These are phyloP conservation scores for Steinernema scapterisci DNA, from an alignment of 2,888 invertebrate genomes.

Conservation along the genomic window DNA sequence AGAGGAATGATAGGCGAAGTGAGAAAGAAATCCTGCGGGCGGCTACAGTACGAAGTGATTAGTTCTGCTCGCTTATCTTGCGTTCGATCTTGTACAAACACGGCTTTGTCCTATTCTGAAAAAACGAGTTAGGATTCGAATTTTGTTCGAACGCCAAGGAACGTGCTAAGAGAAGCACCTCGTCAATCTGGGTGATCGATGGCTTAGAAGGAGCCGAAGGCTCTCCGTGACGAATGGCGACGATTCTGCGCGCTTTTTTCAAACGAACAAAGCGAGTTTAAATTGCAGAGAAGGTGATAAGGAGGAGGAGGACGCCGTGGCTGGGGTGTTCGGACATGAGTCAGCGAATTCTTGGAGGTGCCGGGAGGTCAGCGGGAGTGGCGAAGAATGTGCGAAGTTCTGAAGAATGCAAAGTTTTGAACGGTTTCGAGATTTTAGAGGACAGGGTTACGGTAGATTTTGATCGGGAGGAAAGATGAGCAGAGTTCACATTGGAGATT, in stretches of 20 bases:
- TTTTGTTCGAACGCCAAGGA: conserved; percentile 20
- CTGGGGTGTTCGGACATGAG: neutral
- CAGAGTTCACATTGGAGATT: no score
- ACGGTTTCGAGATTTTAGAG: no score
- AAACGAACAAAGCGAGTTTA: conserved; percentile 6
- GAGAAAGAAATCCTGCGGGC: neutral
- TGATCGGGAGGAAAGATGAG: no score
- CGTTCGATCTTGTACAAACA: conserved; percentile 23
- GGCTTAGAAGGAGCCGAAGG: neutral
- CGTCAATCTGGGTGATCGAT: conserved; percentile 18
- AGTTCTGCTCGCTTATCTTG: conserved; percentile 10
- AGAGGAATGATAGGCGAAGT: neutral
- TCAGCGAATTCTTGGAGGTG: neutral
- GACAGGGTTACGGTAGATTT: no score
- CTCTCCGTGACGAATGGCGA: neutral
- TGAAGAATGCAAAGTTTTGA: no score
- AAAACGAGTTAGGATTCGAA: conserved; percentile 31
- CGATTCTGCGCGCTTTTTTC: conserved; percentile 17
- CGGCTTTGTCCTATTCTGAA: conserved; percentile 30
- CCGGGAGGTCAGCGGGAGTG: neutral
- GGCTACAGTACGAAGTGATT: neutral
- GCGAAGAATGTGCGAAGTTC: no score
- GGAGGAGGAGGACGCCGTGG: no score
- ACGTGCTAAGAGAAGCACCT: conserved; percentile 14
- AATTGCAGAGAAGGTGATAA: neutral